Conservation (phyloP, 2,113 vertebrate genomes). For the Stigmatopora nigra region DNA sequence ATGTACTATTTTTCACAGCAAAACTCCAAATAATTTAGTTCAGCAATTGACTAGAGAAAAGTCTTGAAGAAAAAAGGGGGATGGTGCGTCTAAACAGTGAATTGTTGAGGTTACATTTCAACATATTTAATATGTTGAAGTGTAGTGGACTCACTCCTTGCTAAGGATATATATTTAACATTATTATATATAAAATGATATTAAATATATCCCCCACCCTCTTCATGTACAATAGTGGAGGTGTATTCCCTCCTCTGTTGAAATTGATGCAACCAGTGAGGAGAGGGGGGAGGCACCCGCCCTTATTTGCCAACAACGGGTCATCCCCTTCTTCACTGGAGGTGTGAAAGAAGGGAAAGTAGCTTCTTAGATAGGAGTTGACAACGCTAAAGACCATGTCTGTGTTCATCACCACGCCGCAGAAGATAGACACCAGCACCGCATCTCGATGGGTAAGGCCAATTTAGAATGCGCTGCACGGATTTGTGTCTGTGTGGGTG, state of each 20-base stretch:
- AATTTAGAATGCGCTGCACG: conserved; percentile 53
- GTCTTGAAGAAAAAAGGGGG: conserved; percentile 23
- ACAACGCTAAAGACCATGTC: conserved; percentile 59
- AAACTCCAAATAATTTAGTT: conserved; percentile 25
- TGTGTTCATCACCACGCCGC: conserved; percentile 67
- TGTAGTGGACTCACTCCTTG: no score
- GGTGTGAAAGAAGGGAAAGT: conserved; percentile 14
- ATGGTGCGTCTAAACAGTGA: conserved; percentile 23
- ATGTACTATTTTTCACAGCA: conserved; percentile 9
- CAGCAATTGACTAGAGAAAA: conserved; percentile 31
- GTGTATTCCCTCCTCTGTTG: conserved; percentile 26
- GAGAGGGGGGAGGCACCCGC: conserved; percentile 40
- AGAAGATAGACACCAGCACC: conserved; percentile 64
- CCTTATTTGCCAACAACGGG: conserved; percentile 44
- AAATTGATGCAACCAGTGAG: conserved; percentile 57
- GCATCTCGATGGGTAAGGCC: conserved; percentile 67
- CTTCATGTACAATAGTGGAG: conserved; percentile 9
- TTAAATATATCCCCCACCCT: conserved; percentile 8
- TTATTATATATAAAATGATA: no score
- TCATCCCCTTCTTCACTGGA: conserved; percentile 39
- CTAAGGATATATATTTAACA: no score
- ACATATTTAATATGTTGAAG: no score
- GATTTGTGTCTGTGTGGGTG: conserved; percentile 41
- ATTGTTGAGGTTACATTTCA: conserved; percentile 33
- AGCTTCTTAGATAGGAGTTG: conserved; percentile 52